Percentiles rank a stretch among this genome's conserved stretches.
Conservation (phyloP, 2,797 vertebrate genomes). For the Danio jaintianensis region DNA sequence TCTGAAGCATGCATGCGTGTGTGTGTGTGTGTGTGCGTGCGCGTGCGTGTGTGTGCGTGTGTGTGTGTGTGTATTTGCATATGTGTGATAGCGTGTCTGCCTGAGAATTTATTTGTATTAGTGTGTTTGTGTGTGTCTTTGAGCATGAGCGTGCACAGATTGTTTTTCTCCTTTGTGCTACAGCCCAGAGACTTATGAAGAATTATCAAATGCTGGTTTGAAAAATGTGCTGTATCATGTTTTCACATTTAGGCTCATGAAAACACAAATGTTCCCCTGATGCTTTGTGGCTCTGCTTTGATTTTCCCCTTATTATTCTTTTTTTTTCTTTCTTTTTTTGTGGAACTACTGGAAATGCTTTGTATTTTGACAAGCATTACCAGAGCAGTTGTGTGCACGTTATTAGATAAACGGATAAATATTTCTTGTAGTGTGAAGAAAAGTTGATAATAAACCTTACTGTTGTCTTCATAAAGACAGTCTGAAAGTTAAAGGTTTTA, state of each 20-base stretch:
- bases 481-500: no score
- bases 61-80: constrained; percentile 41
- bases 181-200: constrained; percentile 64
- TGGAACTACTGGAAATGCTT: not conserved
- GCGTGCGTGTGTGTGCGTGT: constrained; percentile 63
- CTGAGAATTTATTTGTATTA: constrained; percentile 53
- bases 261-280: constrained; percentile 41
- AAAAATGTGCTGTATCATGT: not conserved
- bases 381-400: not conserved
- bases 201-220: constrained; percentile 68
- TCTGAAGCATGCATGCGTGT: constrained; percentile 73
- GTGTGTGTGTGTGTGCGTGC: constrained; percentile 67
- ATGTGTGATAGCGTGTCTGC: constrained; percentile 26
- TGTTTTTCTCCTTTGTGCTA: constrained; percentile 71
- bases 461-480: no score
- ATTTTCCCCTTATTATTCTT: not conserved
- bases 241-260: constrained; percentile 17
- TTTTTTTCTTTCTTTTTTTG: not conserved
- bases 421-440: not conserved
- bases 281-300: constrained; percentile 2
- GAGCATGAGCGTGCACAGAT: constrained; percentile 68
- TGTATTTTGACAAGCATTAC: not conserved
- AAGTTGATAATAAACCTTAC: no score
- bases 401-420: constrained; percentile 31
- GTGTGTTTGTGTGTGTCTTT: constrained; percentile 51